A percentile compares a stretch with the other conserved stretches of the same genome.
Evolutionary conservation across 2,888 invertebrate genomes (phyloP).

Genomic region (Graphium colonna): DNA sequence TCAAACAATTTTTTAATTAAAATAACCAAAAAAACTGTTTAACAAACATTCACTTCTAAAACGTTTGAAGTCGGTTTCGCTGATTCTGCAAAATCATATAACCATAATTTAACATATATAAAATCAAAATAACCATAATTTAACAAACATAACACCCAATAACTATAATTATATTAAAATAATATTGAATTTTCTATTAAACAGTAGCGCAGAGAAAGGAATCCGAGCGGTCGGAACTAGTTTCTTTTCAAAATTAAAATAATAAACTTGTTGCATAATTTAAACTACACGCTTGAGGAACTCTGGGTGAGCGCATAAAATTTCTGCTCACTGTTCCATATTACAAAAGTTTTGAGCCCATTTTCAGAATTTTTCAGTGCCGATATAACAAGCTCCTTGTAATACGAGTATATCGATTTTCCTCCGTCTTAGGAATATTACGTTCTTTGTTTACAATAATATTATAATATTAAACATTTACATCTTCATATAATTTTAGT

Average conservation of each 20-base stretch:
- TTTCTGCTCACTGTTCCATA: slow-evolving; percentile 13
- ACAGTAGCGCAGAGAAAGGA: background rate
- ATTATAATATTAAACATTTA: too few relatives aligned
- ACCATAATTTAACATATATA: too few relatives aligned
- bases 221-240: background rate
- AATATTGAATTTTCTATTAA: background rate
- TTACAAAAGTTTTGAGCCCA: slow-evolving; percentile 15
- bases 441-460: background rate
- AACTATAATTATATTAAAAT: background rate
- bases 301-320: slow-evolving; percentile 6
- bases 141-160: too few relatives aligned
- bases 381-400: background rate
- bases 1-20: too few relatives aligned
- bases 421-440: background rate
- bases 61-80: too few relatives aligned
- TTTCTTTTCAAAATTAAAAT: slow-evolving; percentile 12
- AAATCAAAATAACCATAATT: too few relatives aligned
- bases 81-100: too few relatives aligned
- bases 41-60: too few relatives aligned
- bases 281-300: slow-evolving; percentile 14
- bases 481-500: too few relatives aligned
- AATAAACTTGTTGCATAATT: slow-evolving; percentile 20
- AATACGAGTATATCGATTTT: background rate
- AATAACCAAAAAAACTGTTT: too few relatives aligned
- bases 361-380: slow-evolving; percentile 5